A percentile compares a stretch with the other conserved stretches of the same genome.
phyloP scores from a whole-genome alignment of 2,113 vertebrate species.

The Bolborhynchus lineola region DNA sequence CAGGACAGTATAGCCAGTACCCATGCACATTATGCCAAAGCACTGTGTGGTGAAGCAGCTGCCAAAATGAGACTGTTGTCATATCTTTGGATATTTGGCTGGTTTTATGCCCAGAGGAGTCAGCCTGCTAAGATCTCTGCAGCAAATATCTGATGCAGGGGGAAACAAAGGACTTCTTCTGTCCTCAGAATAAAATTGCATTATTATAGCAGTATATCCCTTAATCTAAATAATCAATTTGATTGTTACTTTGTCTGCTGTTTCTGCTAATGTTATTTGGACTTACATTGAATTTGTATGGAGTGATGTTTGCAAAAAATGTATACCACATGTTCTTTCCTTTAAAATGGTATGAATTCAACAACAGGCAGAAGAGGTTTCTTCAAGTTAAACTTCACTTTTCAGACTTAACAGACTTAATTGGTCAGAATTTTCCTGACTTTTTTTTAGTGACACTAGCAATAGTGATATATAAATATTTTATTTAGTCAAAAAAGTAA shows the following conservation, averaged over 20 bases:
- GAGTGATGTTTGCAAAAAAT: background rate
- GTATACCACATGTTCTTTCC: background rate
- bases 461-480: background rate
- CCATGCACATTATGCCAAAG: fast-evolving
- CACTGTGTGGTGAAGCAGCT: background rate
- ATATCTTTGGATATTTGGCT: fast-evolving
- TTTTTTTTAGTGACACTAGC: background rate
- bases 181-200: background rate
- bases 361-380: background rate
- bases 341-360: background rate
- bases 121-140: background rate
- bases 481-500: background rate
- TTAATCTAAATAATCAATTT: background rate
- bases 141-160: background rate
- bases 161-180: background rate
- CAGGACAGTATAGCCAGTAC: background rate
- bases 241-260: background rate
- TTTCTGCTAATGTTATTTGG: background rate
- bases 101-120: background rate
- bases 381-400: background rate
- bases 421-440: background rate
- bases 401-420: background rate
- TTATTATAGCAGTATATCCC: background rate
- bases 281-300: background rate
- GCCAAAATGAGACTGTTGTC: fast-evolving